Percentiles rank a stretch among this genome's conserved stretches.
These are phyloP conservation scores for Apantesis nais DNA, from an alignment of 2,888 invertebrate genomes.

Conservation along the genomic window DNA sequence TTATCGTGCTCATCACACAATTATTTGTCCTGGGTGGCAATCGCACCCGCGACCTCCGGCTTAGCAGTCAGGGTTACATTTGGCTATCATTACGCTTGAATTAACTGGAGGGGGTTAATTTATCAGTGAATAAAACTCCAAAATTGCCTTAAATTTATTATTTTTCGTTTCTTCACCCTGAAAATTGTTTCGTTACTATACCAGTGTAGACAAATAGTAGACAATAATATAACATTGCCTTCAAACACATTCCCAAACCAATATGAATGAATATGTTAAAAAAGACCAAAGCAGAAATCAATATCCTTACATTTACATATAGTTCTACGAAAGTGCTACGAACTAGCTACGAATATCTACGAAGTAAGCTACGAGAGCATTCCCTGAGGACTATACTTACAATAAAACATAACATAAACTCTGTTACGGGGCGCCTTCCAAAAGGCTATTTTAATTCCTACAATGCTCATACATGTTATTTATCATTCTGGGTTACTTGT, in stretches of 20 bases:
- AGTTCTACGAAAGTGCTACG: conserved; percentile 10
- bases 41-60: too few species aligned
- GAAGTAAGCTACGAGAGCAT: conserved; percentile 13
- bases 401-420: conserved; percentile 40
- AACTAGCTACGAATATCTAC: conserved; percentile 17
- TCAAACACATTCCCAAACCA: background rate
- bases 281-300: conserved; percentile 13
- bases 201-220: background rate
- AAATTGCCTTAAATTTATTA: too few species aligned
- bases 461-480: conserved; percentile 41
- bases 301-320: conserved; percentile 14
- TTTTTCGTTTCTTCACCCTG: too few species aligned
- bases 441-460: conserved; percentile 46
- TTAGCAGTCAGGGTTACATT: too few species aligned
- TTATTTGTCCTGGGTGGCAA: too few species aligned
- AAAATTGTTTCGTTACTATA: too few species aligned
- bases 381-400: conserved; percentile 29
- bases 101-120: too few species aligned
- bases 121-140: too few species aligned
- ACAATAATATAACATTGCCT: background rate
- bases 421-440: conserved; percentile 26
- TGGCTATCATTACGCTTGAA: too few species aligned
- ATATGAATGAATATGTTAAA: background rate
- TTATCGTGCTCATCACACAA: too few species aligned
- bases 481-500: conserved; percentile 34